Evolutionary conservation across 2,113 vertebrate species (phyloP).

Genomic region (Hystrix brachyura): DNA sequence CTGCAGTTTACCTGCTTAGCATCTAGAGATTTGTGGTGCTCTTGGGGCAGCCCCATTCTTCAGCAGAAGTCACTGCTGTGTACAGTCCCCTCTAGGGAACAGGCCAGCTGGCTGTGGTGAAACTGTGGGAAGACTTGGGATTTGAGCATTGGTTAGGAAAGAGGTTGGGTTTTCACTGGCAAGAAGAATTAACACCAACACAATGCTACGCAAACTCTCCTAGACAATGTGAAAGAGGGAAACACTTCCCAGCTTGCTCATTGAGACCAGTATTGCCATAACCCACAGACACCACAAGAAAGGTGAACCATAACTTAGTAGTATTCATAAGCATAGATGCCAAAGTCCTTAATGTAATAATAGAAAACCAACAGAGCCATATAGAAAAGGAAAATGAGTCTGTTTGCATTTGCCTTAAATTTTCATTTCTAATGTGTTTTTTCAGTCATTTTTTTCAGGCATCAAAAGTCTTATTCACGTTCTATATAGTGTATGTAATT

Average conservation of each 20-base stretch:
- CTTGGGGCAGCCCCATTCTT: not conserved
- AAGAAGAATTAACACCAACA: not conserved
- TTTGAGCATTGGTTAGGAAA: not conserved
- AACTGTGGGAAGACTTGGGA: not conserved
- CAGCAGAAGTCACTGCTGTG: not conserved
- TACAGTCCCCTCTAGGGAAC: not conserved
- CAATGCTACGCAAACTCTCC: not conserved
- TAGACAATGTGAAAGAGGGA: not conserved
- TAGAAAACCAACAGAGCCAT: not conserved
- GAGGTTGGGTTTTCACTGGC: not conserved
- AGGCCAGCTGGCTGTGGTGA: not conserved
- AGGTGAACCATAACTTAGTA: not conserved
- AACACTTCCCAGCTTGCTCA: not conserved
- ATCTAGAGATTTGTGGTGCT: not conserved
- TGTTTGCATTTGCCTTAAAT: not conserved
- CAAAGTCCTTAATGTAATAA: not conserved
- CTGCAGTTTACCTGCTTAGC: not conserved
- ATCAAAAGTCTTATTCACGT: not conserved
- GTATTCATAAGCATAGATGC: not conserved
- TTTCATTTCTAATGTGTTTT: not conserved
- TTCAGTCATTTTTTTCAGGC: not conserved
- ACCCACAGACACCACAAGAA: not conserved
- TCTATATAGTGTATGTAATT: not conserved
- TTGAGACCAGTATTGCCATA: not conserved
- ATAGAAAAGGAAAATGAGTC: not conserved